phyloP scores from a whole-genome alignment of 2,113 vertebrate species.

The Crypturellus undulatus region DNA sequence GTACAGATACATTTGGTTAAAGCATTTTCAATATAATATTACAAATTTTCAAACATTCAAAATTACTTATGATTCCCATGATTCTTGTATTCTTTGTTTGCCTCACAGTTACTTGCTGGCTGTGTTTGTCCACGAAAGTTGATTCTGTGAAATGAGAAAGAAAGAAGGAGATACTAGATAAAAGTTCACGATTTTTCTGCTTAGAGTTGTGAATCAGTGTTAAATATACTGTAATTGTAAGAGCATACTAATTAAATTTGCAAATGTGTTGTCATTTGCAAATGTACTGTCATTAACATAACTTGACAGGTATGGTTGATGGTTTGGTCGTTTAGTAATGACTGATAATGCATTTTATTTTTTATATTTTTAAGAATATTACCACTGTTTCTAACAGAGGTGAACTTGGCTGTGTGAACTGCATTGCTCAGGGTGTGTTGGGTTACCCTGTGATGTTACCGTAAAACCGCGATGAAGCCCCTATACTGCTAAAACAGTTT shows the following conservation, averaged over 20 bases:
- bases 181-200: not conserved
- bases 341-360: not conserved
- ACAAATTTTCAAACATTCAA: not conserved
- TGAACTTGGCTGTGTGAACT: not conserved
- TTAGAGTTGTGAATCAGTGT: not conserved
- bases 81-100: not conserved
- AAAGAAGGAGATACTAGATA: not conserved
- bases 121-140: not conserved
- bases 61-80: not conserved
- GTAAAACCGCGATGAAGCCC: not conserved
- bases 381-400: not conserved
- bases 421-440: not conserved
- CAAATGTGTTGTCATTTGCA: not conserved
- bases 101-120: not conserved
- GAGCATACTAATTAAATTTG: not conserved
- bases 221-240: not conserved
- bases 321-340: not conserved
- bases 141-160: not conserved
- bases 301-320: not conserved
- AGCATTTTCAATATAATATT: not conserved
- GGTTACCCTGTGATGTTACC: not conserved
- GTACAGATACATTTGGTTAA: not conserved
- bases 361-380: not conserved
- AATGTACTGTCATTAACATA: not conserved
- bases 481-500: not conserved